Percentiles rank a stretch among this genome's conserved stretches.
These are phyloP conservation scores for Thymallus thymallus DNA, from an alignment of 2,113 vertebrate species.

Conservation along the genomic window DNA sequence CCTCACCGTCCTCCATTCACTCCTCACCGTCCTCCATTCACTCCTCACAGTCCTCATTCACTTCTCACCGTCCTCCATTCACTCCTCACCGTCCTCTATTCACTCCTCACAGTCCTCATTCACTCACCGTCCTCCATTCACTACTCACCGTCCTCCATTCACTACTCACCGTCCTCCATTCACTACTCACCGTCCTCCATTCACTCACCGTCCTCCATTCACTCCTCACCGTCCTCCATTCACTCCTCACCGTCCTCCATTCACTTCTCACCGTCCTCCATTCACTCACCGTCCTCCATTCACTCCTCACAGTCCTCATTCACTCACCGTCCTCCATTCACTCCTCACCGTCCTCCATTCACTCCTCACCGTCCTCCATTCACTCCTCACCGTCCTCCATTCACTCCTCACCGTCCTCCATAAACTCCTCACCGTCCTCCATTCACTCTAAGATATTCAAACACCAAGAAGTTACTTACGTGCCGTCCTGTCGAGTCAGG, in stretches of 20 bases:
- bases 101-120: too few relatives aligned
- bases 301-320: too few relatives aligned
- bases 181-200: not conserved
- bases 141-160: not conserved
- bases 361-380: not conserved
- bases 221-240: not conserved
- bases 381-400: not conserved
- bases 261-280: too few relatives aligned
- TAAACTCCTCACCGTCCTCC: too few relatives aligned
- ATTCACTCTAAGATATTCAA: not conserved
- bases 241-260: not conserved
- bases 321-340: not conserved
- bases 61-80: not conserved
- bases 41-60: too few relatives aligned
- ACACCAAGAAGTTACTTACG: too few relatives aligned
- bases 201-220: not conserved
- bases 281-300: not conserved
- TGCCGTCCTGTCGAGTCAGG: constrained; percentile 88
- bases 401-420: too few relatives aligned
- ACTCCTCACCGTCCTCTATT: not conserved
- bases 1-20: not conserved
- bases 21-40: not conserved
- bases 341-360: not conserved
- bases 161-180: not conserved
- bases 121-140: not conserved